Evolutionary conservation across 2,113 vertebrate genomes (phyloP).

Genomic region (Ornithorhynchus anatinus): DNA sequence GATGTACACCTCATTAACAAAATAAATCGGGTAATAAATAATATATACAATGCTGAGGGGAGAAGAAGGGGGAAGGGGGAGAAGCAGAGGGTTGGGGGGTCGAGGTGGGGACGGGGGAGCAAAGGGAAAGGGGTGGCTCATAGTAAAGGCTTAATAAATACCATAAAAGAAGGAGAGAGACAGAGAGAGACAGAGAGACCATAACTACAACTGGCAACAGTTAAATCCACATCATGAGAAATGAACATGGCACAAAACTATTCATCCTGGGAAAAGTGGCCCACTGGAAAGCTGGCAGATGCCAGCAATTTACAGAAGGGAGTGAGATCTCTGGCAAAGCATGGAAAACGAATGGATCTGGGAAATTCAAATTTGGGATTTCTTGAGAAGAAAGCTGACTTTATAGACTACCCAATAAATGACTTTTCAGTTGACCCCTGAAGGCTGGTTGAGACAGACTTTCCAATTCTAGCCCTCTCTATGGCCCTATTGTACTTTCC

Average conservation of each 20-base stretch:
- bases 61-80: too few species aligned
- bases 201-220: conserved; percentile 11
- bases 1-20: too few species aligned
- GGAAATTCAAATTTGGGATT: conserved; percentile 40
- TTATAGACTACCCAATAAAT: conserved; percentile 27
- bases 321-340: conserved; percentile 32
- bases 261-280: conserved; percentile 10
- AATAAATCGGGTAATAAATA: too few species aligned
- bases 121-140: too few species aligned
- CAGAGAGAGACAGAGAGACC: conserved; percentile 14
- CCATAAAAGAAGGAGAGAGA: conserved; percentile 4
- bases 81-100: too few species aligned
- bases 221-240: conserved; percentile 26
- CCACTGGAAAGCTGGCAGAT: conserved; percentile 23
- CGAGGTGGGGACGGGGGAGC: too few species aligned
- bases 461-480: too few species aligned
- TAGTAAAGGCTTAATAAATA: too few species aligned
- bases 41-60: too few species aligned
- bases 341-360: conserved; percentile 37
- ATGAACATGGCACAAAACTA: conserved; percentile 28
- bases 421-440: neutral
- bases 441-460: neutral
- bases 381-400: conserved; percentile 31
- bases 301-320: neutral
- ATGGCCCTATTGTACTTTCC: too few species aligned